Percentiles rank a stretch among this genome's conserved stretches.
Evolutionary conservation across 2,113 vertebrate species (phyloP).

Genomic region (Anhinga rufa): DNA sequence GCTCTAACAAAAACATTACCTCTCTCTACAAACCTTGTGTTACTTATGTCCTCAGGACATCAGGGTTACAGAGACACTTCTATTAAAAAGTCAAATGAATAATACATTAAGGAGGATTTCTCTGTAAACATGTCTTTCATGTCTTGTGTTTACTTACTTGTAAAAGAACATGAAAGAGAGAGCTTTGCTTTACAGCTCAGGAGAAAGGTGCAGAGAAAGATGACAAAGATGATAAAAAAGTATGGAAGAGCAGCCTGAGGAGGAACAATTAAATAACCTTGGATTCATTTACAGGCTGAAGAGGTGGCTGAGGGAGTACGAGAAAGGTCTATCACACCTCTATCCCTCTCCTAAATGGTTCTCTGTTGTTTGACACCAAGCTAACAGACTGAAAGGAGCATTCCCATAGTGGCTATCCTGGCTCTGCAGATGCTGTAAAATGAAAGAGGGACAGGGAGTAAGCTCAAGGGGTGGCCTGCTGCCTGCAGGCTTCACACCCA

Average conservation of each 20-base stretch:
- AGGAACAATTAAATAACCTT: background rate
- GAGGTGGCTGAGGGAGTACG: background rate
- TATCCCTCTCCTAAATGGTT: background rate
- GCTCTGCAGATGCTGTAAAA: background rate
- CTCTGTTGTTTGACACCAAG: background rate
- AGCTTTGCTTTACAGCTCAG: background rate
- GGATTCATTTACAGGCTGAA: background rate
- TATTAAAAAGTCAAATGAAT: slow-evolving; percentile 42
- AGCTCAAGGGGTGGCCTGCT: background rate
- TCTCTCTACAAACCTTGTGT: background rate
- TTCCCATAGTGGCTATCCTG: background rate
- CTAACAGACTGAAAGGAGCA: background rate
- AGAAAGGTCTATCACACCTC: background rate
- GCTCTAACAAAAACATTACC: background rate
- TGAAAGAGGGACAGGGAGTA: background rate
- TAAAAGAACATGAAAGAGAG: background rate
- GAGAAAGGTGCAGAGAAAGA: background rate
- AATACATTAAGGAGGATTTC: slow-evolving; percentile 41
- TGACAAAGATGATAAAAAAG: background rate
- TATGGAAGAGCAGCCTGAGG: background rate
- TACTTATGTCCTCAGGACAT: background rate
- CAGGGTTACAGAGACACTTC: background rate
- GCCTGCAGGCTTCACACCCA: background rate
- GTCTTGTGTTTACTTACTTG: slow-evolving; percentile 11
- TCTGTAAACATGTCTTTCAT: slow-evolving; percentile 43